phyloP scores from a whole-genome alignment of 1,140 invertebrate species.

The Orchestia grillus region DNA sequence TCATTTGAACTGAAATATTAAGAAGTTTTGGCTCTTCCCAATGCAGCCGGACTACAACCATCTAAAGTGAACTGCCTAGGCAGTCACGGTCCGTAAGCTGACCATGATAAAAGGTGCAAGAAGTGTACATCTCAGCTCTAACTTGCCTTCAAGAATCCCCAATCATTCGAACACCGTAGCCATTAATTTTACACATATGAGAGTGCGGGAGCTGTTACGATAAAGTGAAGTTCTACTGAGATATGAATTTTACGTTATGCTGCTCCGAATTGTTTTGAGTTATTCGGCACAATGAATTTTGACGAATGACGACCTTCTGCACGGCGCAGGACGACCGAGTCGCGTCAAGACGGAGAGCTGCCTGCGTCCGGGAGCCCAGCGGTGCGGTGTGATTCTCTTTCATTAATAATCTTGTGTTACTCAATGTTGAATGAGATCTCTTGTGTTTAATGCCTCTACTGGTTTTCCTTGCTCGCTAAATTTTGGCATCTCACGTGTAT shows the following conservation, averaged over 20 bases:
- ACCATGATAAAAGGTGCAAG: not conserved
- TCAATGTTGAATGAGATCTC: not conserved
- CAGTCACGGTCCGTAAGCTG: not conserved
- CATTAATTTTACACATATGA: not conserved
- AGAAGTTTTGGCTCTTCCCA: not conserved
- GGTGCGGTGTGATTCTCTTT: no score
- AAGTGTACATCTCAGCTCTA: not conserved
- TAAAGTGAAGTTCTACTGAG: not conserved
- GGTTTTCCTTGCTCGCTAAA: no score
- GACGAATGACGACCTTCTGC: no score
- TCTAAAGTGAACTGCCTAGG: not conserved
- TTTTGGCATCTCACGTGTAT: no score
- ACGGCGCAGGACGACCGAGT: no score
- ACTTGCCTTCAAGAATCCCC: not conserved
- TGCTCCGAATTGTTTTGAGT: not conserved
- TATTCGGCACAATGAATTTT: no score
- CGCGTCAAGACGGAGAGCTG: no score
- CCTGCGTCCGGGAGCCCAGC: not conserved
- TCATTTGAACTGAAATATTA: no score
- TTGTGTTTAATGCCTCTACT: not conserved
- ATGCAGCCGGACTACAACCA: not conserved
- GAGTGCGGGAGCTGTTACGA: not conserved
- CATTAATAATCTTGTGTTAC: not conserved
- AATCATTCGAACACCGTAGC: not conserved
- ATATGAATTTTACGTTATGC: not conserved